Evolutionary conservation across 2,113 vertebrate species (phyloP).

Genomic region (Ptyas mucosa): DNA sequence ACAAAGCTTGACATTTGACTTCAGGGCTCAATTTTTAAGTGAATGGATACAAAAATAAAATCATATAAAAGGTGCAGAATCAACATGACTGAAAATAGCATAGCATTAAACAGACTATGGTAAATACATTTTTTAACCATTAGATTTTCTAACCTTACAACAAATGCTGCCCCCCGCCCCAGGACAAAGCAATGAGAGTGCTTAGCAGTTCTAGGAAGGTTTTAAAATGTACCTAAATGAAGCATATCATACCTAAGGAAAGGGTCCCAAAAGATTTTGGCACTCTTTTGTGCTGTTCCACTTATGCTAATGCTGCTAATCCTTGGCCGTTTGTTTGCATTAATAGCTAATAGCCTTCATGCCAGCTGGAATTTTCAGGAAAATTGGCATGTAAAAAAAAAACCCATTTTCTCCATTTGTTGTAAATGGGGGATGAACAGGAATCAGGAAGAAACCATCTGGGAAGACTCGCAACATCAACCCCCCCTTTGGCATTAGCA

Average conservation of each 20-base stretch:
- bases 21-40: constrained; percentile 54
- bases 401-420: background rate
- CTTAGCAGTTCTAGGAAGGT: background rate
- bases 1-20: constrained; percentile 25
- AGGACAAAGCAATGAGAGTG: background rate
- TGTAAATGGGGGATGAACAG: rapidly evolving
- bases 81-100: constrained; percentile 41
- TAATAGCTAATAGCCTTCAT: background rate
- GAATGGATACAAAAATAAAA: constrained; percentile 68
- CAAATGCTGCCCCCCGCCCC: background rate
- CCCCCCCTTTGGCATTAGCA: constrained; percentile 11
- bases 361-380: background rate
- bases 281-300: background rate
- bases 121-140: constrained; percentile 50
- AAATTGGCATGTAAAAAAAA: background rate
- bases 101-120: constrained; percentile 36
- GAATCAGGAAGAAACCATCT: background rate
- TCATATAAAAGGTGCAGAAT: constrained; percentile 52
- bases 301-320: background rate
- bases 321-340: background rate
- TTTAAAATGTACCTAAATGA: background rate
- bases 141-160: constrained; percentile 10
- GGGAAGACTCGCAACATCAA: constrained; percentile 22
- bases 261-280: background rate
- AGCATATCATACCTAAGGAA: background rate